Evolutionary conservation across 30 jellyfish, hydroid and myxozoan species (phyloP), one percentile per base, ranked within the genome.

Genomic region (Chironex yamaguchii): DNA sequence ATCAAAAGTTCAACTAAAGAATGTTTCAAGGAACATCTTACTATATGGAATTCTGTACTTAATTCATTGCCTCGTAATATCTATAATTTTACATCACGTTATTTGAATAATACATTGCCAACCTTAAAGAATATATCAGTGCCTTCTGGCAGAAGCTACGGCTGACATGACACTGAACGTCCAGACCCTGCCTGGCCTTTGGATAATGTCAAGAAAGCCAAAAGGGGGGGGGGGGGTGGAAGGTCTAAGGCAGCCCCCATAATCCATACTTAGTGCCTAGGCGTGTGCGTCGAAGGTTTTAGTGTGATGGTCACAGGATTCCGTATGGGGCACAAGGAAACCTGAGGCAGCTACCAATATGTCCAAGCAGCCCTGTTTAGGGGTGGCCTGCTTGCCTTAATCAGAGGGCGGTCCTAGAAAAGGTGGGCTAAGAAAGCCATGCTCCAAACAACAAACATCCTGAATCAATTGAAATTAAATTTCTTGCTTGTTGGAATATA

Each of bases 361-460:
- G 58, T 42, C 58, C 58, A 42, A 42, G 58, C 58, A 42, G 58
- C 58, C 58, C 58, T 42, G 17, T 42, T 42, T 42, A 42, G 58
- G 17, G 58, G 58, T 17, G 17, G 58, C 9, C 58, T 42, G 13
- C 58, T 42, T 42, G 58, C 58, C 58, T 42, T 17, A 42, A 42
- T 42, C 58, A 42, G 58, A 42, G 9, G 13, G 17, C 9, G 58
- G 58, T 17, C 17, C 9, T 17, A 42, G 58, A 42, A 42, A 42
- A 42, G 58, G 9, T 42, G 9, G 58, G 58, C 58, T 42, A 42
- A 42, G 17, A 42, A 42, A 42, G 58, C 58, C 17, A 42, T 42
- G 58, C 58, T 42, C 58, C 58, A 42, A 42, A 42, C n/a, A n/a
- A n/a, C 9, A 42, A 9, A 42, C 58, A 42, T 6, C 58, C 17